These are phyloP conservation scores for Hyppa rectilinea DNA, from an alignment of 2,888 invertebrate species.

Conservation along the genomic window DNA sequence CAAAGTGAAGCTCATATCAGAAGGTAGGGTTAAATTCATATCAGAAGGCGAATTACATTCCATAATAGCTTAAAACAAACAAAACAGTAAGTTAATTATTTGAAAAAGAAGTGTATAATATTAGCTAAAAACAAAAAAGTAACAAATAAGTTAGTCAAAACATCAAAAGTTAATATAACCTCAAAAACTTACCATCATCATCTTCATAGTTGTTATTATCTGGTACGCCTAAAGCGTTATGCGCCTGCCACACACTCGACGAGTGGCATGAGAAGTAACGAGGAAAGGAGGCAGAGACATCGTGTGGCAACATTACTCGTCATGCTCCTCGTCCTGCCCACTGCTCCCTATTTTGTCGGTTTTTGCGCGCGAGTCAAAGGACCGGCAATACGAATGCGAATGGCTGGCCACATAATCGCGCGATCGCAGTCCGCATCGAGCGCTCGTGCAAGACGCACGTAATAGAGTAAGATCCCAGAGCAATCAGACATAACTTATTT, in stretches of 20 bases:
- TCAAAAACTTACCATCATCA: conserved; percentile 33
- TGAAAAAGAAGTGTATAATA: conserved; percentile 5
- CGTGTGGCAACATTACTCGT: conserved; percentile 6
- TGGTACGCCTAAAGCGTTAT: conserved; percentile 29
- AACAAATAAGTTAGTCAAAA: neutral
- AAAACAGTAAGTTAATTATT: conserved; percentile 16
- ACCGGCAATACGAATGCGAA: too few relatives aligned
- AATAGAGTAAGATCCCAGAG: too few relatives aligned
- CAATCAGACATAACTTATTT: too few relatives aligned
- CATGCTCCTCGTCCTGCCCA: conserved; percentile 7
- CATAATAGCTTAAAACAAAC: conserved; percentile 29
- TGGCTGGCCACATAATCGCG: too few relatives aligned
- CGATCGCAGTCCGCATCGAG: too few relatives aligned
- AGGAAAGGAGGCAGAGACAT: neutral
- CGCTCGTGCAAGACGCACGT: too few relatives aligned
- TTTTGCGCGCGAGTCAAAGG: too few relatives aligned
- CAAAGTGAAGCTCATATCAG: conserved; percentile 35
- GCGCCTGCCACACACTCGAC: neutral
- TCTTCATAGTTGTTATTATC: too few relatives aligned
- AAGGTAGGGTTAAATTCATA: conserved; percentile 29
- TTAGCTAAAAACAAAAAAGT: conserved; percentile 1
- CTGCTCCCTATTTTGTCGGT: neutral
- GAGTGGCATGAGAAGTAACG: conserved; percentile 3
- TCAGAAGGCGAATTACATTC: conserved; percentile 29
- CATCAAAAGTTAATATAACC: conserved; percentile 8